Evolutionary conservation across 2,888 invertebrate species (phyloP), one percentile per base, ranked within the genome.

Genomic region (Pegoplata infirma): DNA sequence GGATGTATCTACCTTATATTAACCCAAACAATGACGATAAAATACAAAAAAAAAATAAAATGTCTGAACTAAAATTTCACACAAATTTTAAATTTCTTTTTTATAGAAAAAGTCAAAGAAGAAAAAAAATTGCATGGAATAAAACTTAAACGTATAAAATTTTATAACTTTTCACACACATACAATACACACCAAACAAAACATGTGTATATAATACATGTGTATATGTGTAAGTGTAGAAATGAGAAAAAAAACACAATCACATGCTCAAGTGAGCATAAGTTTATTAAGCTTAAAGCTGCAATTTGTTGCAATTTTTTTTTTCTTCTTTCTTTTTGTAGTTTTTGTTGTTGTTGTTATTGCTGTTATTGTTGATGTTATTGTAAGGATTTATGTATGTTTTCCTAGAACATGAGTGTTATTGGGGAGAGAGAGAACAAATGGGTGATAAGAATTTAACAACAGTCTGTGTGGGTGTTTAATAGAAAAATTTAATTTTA

Each of bases 231-330:
- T 23, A 25, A 44, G 63, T 51, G 76, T 17, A 47, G 49, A 77
- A 64, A 63, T 44, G 28, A 63, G 36, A 79, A 75, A 79, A 79
- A 76, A 82, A 80, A 82, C 82, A 86, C 84, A 86, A 86, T 86
- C 85, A 86, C 81, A 85, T 84, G 86, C 86, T 87, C 84, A 86
- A 85, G 85, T 82, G 82, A 87, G 86, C 87, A 86, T 84, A 86
- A 87, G 85, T 86, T 87, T 76, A 76, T 72, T 73, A 77, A 81
- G 81, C 77, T 76, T 80, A 76, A 78, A 78, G 76, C 80, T 80
- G 85, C 86, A 86, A 86, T 87, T 86, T 86, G 87, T 86, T 87
- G 86, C 85, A 86, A 84, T 84, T 87, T 85, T 75, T 66, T 19
- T 63, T 44, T 59, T 14, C 66, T 17, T 12, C n/a, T n/a, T n/a